Base-by-base conservation (phyloP, 2,888 invertebrate genomes). In the Drosophila affinis region DNA sequence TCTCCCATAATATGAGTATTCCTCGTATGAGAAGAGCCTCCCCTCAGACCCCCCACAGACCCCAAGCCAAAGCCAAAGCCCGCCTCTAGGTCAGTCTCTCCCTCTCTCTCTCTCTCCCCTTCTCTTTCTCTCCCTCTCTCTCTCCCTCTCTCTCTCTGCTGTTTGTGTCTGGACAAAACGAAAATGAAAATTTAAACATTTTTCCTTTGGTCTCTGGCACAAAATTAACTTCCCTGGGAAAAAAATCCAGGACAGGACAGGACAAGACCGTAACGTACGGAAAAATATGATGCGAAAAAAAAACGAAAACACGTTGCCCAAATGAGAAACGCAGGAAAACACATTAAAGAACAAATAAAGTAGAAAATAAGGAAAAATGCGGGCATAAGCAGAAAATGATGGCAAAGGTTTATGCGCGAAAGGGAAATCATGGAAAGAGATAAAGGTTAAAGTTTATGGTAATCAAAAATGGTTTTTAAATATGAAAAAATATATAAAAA, bases 151-250 rank as follows among this genome's bases (percentile, higher is more conserved):
- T 21, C 12, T 12, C 29, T 9, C 9, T 29, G 27, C n/a, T 7
- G 27, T 27, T 7, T 70, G 61, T 64, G 24, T 65, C 62, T 27
- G 62, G 34, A 53, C 55, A 64, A 54, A 62, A 62, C 39, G 34
- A 58, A 58, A 69, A 56, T 45, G 57, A 62, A 56, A 34, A 47
- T 58, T 74, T 49, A 9, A 55, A 62, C 61, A 70, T 58, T 75
- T 49, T 74, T 69, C 58, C 54, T 55, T 58, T 58, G 53, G 53
- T 48, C 18, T 46, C 39, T 56, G 27, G 46, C 32, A n/a, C 72
- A 56, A 88, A 86, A 86, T 86, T 80, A 81, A 81, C 81, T 86
- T 59, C 53, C 72, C 62, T 14, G 46, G 45, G 47, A 9, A 1
- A 9, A 1, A 47, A 69, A 70, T 70, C 77, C 54, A 46, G 53